These are phyloP conservation scores for Apamea epomidion DNA, from an alignment of 2,888 invertebrate species.

Conservation along the genomic window DNA sequence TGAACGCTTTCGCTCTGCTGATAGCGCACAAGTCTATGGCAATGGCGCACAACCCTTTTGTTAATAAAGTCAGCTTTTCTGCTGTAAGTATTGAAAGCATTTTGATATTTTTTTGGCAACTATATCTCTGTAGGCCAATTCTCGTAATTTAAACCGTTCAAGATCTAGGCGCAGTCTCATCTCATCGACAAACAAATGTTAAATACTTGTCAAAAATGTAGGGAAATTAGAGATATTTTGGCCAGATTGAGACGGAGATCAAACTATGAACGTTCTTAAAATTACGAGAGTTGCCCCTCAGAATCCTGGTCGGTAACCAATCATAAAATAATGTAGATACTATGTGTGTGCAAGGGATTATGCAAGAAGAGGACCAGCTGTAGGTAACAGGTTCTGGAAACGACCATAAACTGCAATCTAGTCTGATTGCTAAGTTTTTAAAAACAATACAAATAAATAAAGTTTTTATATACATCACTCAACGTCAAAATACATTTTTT, in stretches of 20 bases:
- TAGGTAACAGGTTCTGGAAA: neutral
- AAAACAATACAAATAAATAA: neutral
- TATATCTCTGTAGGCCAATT: too few relatives aligned
- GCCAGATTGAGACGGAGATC: too few relatives aligned
- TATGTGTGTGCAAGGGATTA: neutral
- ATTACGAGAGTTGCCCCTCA: neutral
- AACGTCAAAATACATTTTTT: neutral
- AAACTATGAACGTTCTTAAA: too few relatives aligned
- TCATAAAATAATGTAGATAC: neutral
- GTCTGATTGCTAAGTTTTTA: neutral
- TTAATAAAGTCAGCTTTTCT: constrained; percentile 89
- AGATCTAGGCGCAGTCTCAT: neutral
- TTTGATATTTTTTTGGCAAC: neutral
- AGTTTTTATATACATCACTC: neutral
- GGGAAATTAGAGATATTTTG: neutral
- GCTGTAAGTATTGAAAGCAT: constrained; percentile 81
- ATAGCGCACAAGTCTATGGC: constrained; percentile 91
- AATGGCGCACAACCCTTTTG: constrained; percentile 90
- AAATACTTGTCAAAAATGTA: neutral
- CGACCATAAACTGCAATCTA: neutral
- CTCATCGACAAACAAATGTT: too few relatives aligned
- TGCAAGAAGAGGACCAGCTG: neutral
- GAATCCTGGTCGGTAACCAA: neutral
- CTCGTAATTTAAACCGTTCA: neutral
- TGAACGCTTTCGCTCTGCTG: constrained; percentile 89